These are phyloP conservation scores for Ormyrus pomaceus DNA, from an alignment of 2,888 invertebrate species.

Conservation along the genomic window DNA sequence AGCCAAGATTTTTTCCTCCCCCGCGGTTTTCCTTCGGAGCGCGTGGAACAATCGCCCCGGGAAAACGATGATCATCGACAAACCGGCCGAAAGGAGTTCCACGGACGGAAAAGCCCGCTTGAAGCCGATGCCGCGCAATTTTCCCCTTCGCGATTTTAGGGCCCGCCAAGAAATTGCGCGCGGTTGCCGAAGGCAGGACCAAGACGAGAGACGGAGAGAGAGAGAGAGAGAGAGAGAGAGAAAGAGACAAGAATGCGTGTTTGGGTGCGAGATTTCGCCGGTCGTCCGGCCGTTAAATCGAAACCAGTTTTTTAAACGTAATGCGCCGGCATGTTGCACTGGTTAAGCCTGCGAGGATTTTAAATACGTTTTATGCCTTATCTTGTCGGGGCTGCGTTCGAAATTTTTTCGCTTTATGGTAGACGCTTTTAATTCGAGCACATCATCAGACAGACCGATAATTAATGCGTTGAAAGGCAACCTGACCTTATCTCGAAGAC, in stretches of 20 bases:
- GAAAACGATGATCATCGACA: conserved; percentile 26
- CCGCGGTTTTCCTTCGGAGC: background rate
- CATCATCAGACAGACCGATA: too few species aligned
- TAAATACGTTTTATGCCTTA: conserved; percentile 29
- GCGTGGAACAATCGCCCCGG: background rate
- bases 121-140: background rate
- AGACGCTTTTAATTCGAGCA: too few species aligned
- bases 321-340: conserved; percentile 30
- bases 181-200: conserved; percentile 9
- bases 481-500: too few species aligned
- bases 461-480: too few species aligned
- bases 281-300: conserved; percentile 49
- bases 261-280: conserved; percentile 46
- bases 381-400: background rate
- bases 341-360: conserved; percentile 7
- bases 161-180: conserved; percentile 45
- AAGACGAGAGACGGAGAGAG: too few species aligned
- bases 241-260: conserved; percentile 42
- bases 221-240: background rate
- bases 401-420: background rate
- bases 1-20: background rate
- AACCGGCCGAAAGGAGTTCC: too few species aligned
- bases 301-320: conserved; percentile 57
- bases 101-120: conserved; percentile 22
- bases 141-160: conserved; percentile 23